Evolutionary conservation across 2,888 invertebrate species (phyloP).

Genomic region (Mallateleia sp.): DNA sequence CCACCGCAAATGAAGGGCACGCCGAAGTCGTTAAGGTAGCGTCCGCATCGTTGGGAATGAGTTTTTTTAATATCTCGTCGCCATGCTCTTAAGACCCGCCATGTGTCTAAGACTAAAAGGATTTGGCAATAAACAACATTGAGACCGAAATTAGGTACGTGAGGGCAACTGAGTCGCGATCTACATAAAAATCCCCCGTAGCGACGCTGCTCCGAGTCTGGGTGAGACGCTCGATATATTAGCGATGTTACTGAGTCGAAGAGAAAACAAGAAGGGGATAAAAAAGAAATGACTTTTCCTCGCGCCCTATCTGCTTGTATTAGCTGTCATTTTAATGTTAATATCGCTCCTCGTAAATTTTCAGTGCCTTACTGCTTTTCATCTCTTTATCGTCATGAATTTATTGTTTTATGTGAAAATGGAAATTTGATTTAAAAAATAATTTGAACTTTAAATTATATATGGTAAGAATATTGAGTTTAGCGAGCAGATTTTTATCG

Average conservation of each 20-base stretch:
- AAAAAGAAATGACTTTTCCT: conserved; percentile 77
- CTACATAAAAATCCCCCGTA: conserved; percentile 84
- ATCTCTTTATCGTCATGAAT: conserved; percentile 58
- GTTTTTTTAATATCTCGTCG: conserved; percentile 83
- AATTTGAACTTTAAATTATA: too few relatives aligned
- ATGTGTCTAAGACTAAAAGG: conserved; percentile 87
- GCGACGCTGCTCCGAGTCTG: conserved; percentile 56
- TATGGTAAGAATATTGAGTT: too few relatives aligned
- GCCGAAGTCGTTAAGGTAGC: conserved; percentile 73
- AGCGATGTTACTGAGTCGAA: conserved; percentile 82
- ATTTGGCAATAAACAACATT: conserved; percentile 89
- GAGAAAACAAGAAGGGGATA: conserved; percentile 75
- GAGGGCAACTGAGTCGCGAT: conserved; percentile 81
- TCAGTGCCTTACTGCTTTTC: conserved; percentile 46
- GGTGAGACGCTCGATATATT: conserved; percentile 84
- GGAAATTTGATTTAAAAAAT: conserved; percentile 22
- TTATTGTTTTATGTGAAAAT: conserved; percentile 47
- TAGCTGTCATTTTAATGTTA: conserved; percentile 85
- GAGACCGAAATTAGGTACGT: conserved; percentile 87
- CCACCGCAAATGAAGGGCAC: conserved; percentile 67
- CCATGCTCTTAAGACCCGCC: conserved; percentile 71
- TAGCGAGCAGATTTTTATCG: too few relatives aligned
- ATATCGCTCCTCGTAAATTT: conserved; percentile 84
- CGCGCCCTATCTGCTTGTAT: conserved; percentile 74
- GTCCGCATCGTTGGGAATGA: conserved; percentile 81